These are phyloP conservation scores for Ypsolopha sequella DNA, from an alignment of 2,888 invertebrate genomes.

Conservation along the genomic window DNA sequence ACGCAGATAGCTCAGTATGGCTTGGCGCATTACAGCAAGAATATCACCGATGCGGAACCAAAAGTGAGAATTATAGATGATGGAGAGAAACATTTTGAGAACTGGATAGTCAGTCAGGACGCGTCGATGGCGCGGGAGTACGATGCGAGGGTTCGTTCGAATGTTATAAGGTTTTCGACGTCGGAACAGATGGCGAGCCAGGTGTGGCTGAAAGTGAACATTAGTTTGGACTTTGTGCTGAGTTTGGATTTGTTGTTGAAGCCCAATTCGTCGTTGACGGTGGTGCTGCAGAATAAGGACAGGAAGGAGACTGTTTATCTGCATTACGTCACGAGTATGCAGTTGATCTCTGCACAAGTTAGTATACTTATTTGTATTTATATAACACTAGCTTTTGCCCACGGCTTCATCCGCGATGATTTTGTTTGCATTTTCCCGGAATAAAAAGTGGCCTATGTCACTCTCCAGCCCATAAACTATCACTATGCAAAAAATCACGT, in stretches of 20 bases:
- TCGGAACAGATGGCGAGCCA: constrained; percentile 77
- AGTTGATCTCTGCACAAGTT: constrained; percentile 80
- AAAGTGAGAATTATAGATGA: constrained; percentile 79
- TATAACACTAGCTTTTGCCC: too few species aligned
- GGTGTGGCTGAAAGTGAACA: constrained; percentile 72
- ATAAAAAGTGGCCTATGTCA: too few species aligned
- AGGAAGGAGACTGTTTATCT: constrained; percentile 83
- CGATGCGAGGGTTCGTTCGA: constrained; percentile 70
- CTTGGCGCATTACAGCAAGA: constrained; percentile 96
- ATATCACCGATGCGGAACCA: constrained; percentile 88
- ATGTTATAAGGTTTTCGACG: constrained; percentile 80
- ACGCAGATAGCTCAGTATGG: constrained; percentile 99
- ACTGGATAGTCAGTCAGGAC: constrained; percentile 82
- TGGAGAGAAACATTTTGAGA: constrained; percentile 74
- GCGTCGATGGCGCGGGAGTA: constrained; percentile 74
- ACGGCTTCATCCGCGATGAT: too few species aligned
- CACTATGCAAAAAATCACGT: too few species aligned
- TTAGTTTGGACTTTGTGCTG: constrained; percentile 77
- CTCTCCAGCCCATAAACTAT: too few species aligned
- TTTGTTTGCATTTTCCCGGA: too few species aligned
- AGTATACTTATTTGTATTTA: constrained; percentile 28
- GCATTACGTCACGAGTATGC: constrained; percentile 84
- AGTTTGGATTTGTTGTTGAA: constrained; percentile 79
- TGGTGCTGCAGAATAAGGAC: constrained; percentile 81
- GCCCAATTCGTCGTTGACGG: constrained; percentile 85